Base-by-base conservation (phyloP, 2,797 vertebrate species). In the Selene dorsalis region DNA sequence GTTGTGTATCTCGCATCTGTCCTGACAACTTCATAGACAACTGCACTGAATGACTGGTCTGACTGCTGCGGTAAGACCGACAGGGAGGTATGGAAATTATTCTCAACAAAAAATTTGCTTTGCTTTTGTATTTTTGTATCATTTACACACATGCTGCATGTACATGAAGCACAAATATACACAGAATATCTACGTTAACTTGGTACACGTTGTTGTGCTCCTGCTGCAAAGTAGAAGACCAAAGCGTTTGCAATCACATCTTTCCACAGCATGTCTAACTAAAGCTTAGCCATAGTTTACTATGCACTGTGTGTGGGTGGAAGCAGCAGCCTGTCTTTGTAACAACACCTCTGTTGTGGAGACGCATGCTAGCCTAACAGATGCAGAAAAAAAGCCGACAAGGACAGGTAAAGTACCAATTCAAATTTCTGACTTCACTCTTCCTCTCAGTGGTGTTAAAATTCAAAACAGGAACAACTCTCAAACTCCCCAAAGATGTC, bases 281-380 rank as follows among this genome's bases (percentile, higher is more conserved):
- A 78, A 70, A 79, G 73, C 82, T 77, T n/a, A 70, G 76, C 73
- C 70, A 56, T 75, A 82, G 59, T 85, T 80, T 79, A 86, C 84
- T 75, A 76, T 82, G 80, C 83, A 75, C 73, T 39, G 60, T 68
- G 82, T 79, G 85, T 82, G 84, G 77, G 83, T 60, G 89, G 83
- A 87, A 55, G 71, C 79, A 79, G 83, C 61, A 79, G 71, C 47
- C 41, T 52, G 85, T 83, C 69, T 77, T 80, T 41, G 61, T 10
- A 35, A 63, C 22, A 53, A 39, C 70, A 66, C 47, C 76, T 88
- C 82, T 79, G 66, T 73, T 71, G 72, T 78, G 79, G 68, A 80
- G 83, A 84, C 52, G 13, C 64, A 65, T 52, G 69, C 68, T 20
- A 22, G 17, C 35, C 73, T 72, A 82, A 77, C 55, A 80, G 74